Conservation (phyloP, 2,113 vertebrate species). For the Malurus melanocephalus region DNA sequence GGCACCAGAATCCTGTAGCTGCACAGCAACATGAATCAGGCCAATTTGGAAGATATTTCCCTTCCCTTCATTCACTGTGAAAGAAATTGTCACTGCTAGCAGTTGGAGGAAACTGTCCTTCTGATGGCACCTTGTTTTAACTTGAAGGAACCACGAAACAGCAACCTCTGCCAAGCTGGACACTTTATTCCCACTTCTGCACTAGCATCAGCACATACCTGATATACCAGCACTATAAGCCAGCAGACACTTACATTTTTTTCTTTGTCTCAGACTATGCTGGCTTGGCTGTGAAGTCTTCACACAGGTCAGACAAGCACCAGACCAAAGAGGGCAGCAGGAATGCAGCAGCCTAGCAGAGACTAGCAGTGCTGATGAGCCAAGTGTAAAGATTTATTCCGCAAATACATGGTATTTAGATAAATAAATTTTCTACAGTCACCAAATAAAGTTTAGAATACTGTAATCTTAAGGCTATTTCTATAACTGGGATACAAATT, state of each 20-base stretch:
- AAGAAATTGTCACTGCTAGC: background rate
- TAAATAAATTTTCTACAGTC: background rate
- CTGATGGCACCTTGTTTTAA: background rate
- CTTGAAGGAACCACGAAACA: background rate
- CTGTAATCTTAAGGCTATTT: background rate
- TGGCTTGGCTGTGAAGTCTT: background rate
- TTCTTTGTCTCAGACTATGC: background rate
- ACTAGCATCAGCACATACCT: background rate
- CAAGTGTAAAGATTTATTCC: background rate
- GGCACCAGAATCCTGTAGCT: background rate
- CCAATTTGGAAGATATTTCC: accelerated
- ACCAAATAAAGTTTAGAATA: background rate
- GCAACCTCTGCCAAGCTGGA: background rate
- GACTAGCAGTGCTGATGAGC: background rate
- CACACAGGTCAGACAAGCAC: background rate
- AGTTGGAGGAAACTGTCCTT: background rate
- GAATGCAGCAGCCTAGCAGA: background rate
- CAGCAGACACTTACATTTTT: background rate
- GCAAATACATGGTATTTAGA: background rate
- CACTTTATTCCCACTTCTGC: background rate
- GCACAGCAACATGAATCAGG: background rate
- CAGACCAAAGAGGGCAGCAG: background rate
- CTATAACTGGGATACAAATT: background rate
- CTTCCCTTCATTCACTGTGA: background rate
- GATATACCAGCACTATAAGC: background rate